Base-by-base conservation (phyloP, 1,140 invertebrate species). In the Diploscapter pachys region DNA sequence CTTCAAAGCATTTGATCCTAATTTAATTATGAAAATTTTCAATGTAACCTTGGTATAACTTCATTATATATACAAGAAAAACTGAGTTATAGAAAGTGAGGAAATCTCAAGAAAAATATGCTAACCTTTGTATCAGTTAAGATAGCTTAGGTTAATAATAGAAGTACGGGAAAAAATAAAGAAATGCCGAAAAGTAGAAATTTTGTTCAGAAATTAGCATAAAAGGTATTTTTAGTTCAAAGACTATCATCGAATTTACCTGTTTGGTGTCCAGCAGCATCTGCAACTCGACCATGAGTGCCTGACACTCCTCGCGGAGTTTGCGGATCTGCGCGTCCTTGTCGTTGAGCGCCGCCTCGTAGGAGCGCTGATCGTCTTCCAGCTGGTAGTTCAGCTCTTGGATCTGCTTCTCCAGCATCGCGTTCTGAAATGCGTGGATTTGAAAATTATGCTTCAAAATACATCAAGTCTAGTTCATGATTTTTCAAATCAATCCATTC, bases 201-300 rank as follows among this genome's bases (percentile, higher is more conserved):
- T 59, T 59, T 59, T 59, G 57, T 1, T 52, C 68, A 63, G 13
- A 71, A 63, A 67, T 2, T n/a, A 11, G 9, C 57, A 59, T 59
- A 31, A 31, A 31, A 31, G 31, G 31, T 31, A 31, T 31, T 31
- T 31, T 31, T 31, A 31, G 31, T 31, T 31, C 1, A 31, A 31
- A 31, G 1, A 31, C 31, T 31, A 31, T 31, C 31, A 31, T 31
- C 31, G 31, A 2, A 59, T 31, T 75, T 11, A 75, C 74, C 75
- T 83, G 81, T 71, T 89, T 89, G 75, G 85, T 85, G 74, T 87
- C 87, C 73, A 88, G 80, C 48, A 89, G 77, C 68, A 82, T 83
- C 72, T 88, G 85, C 48, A 89, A 78, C 63, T 88, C 87, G 48
- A 81, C 80, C 73, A 88, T 83, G 50, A 88, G 82, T 4, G 81